Evolutionary conservation across 2,797 vertebrate species (phyloP).

Genomic region (Macropus fuliginosus): DNA sequence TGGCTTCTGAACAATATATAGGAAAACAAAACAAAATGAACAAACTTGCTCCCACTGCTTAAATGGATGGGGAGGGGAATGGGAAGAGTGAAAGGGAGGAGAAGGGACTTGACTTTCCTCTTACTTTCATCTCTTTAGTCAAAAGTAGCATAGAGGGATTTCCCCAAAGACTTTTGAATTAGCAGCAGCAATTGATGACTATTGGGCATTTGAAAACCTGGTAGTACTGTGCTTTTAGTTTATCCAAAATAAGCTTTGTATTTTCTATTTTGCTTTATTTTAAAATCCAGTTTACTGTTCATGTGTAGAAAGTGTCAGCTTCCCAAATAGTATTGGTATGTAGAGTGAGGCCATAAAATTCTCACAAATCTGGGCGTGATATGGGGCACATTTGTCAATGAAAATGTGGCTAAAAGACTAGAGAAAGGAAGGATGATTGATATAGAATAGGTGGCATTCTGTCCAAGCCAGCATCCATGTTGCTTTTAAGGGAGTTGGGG

Average conservation of each 20-base stretch:
- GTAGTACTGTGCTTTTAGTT: neutral
- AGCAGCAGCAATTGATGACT: neutral
- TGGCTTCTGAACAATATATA: neutral
- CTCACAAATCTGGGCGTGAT: conserved; percentile 6
- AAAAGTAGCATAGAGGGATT: neutral
- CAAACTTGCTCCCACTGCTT: neutral
- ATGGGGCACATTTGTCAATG: conserved; percentile 3
- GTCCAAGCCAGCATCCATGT: neutral
- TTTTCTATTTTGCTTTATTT: conserved; percentile 6
- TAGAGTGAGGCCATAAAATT: neutral
- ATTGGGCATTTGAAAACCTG: conserved; percentile 11
- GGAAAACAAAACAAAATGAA: neutral
- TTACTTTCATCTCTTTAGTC: conserved; percentile 20
- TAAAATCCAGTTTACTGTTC: conserved; percentile 17
- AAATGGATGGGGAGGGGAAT: neutral
- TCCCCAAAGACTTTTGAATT: conserved; percentile 15
- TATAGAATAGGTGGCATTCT: neutral
- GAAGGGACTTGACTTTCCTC: neutral
- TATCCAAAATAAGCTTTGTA: conserved; percentile 11
- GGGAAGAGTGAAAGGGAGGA: neutral
- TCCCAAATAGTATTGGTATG: conserved; percentile 3
- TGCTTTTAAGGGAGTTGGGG: neutral
- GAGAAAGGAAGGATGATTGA: neutral
- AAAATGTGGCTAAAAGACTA: neutral
- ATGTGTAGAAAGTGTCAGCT: conserved; percentile 22